phyloP scores from a whole-genome alignment of 2,888 invertebrate species.

The Plusia festucae region DNA sequence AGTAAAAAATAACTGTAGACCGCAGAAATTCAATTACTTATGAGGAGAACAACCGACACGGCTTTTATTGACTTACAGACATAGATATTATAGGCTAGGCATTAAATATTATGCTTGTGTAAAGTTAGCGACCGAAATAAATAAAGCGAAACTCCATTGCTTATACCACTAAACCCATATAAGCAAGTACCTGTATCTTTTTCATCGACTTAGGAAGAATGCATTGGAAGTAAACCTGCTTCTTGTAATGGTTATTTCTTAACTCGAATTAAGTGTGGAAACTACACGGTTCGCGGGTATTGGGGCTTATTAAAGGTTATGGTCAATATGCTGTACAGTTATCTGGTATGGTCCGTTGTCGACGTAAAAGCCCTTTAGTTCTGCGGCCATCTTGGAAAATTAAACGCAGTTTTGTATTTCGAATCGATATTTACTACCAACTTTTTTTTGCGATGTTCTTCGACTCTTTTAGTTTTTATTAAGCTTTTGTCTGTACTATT shows the following conservation, averaged over 20 bases:
- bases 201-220: slow-evolving; percentile 12
- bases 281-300: slow-evolving; percentile 62
- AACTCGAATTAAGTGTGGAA: slow-evolving; percentile 65
- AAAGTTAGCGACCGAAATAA: not conserved
- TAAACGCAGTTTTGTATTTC: slow-evolving; percentile 29
- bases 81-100: not conserved
- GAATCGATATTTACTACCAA: slow-evolving; percentile 16
- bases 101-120: not conserved
- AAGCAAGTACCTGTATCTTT: slow-evolving; percentile 11
- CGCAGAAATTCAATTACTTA: not conserved
- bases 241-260: slow-evolving; percentile 51
- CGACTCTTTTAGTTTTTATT: too few species aligned
- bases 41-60: not conserved
- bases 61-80: too few species aligned
- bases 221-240: slow-evolving; percentile 28
- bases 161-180: not conserved
- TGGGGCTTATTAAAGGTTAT: slow-evolving; percentile 72
- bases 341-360: slow-evolving; percentile 57
- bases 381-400: slow-evolving; percentile 49
- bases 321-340: slow-evolving; percentile 74
- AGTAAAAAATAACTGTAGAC: not conserved
- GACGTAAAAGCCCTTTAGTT: slow-evolving; percentile 49
- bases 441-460: slow-evolving; percentile 9
- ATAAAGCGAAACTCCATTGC: not conserved
- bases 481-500: not conserved